A percentile compares a stretch with the other conserved stretches of the same genome.
Evolutionary conservation across 1,140 invertebrate species (phyloP).

Genomic region (Andrena cerasifolii): DNA sequence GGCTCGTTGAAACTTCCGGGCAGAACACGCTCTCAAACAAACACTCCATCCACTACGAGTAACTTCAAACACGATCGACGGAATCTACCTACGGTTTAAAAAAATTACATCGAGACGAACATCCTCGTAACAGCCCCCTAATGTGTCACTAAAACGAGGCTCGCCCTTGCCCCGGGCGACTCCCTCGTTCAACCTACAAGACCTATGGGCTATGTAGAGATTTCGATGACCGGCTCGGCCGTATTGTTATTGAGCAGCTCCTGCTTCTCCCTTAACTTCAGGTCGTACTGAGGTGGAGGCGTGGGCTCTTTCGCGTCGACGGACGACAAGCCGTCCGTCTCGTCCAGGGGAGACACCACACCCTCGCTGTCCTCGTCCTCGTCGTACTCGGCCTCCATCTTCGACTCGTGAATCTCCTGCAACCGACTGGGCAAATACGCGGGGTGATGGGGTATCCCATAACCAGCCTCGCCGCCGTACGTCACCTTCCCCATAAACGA

Average conservation of each 20-base stretch:
- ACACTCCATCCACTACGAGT: background rate
- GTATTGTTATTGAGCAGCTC: constrained; percentile 80
- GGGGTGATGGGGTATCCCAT: constrained; percentile 76
- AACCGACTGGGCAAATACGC: constrained; percentile 78
- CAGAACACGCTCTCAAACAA: background rate
- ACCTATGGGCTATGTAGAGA: constrained; percentile 76
- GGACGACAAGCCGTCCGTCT: constrained; percentile 69
- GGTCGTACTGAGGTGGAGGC: constrained; percentile 72
- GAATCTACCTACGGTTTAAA: constrained; percentile 20
- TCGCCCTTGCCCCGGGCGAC: background rate
- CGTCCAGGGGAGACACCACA: constrained; percentile 70
- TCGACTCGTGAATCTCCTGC: constrained; percentile 76
- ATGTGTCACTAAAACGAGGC: constrained; percentile 12
- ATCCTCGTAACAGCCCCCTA: constrained; percentile 15
- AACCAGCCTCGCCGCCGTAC: constrained; percentile 77
- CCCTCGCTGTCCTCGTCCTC: constrained; percentile 82
- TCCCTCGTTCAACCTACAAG: constrained; percentile 13
- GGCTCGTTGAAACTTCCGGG: too few relatives aligned
- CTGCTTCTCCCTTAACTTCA: constrained; percentile 77
- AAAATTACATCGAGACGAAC: constrained; percentile 42
- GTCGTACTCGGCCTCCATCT: constrained; percentile 80
- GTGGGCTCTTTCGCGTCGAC: constrained; percentile 69
- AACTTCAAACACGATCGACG: constrained; percentile 26
- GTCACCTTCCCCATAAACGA: constrained; percentile 94
- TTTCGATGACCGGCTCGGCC: constrained; percentile 78